Conservation (phyloP, 1,140 invertebrate genomes). For the Drosophila azteca region DNA sequence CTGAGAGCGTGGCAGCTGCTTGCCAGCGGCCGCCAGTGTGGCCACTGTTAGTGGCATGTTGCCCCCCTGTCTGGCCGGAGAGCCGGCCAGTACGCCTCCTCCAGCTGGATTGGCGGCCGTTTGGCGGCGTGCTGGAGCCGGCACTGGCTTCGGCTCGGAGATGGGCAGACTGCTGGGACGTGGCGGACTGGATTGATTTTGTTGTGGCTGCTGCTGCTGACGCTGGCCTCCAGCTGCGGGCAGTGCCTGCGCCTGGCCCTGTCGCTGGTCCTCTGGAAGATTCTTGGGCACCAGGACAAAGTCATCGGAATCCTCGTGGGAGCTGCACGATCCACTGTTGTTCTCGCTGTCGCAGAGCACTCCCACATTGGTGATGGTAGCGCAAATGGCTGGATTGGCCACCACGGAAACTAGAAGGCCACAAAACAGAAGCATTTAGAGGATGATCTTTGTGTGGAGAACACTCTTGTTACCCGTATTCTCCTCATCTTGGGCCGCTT, state of each 20-base stretch:
- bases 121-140: constrained; percentile 86
- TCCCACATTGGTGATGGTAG: constrained; percentile 81
- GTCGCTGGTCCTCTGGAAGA: constrained; percentile 85
- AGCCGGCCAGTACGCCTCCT: constrained; percentile 14
- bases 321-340: constrained; percentile 85
- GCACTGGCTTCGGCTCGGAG: constrained; percentile 91
- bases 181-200: constrained; percentile 86
- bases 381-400: constrained; percentile 80
- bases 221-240: constrained; percentile 31
- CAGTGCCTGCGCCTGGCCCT: constrained; percentile 36
- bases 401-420: constrained; percentile 71
- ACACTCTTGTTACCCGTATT: constrained; percentile 43
- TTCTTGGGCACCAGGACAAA: constrained; percentile 93
- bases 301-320: constrained; percentile 90
- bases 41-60: constrained; percentile 61
- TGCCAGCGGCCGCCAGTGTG: constrained; percentile 39
- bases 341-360: constrained; percentile 84
- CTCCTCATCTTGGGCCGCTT: constrained; percentile 69
- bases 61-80: constrained; percentile 43
- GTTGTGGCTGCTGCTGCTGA: constrained; percentile 43
- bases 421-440: background rate
- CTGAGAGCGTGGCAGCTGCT: constrained; percentile 90
- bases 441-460: no score
- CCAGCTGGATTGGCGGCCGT: constrained; percentile 21
- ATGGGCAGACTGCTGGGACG: constrained; percentile 89